A percentile compares a stretch with the other conserved stretches of the same genome.
Conservation (phyloP, 2,888 invertebrate species). For the Drosophila percnosoma region DNA sequence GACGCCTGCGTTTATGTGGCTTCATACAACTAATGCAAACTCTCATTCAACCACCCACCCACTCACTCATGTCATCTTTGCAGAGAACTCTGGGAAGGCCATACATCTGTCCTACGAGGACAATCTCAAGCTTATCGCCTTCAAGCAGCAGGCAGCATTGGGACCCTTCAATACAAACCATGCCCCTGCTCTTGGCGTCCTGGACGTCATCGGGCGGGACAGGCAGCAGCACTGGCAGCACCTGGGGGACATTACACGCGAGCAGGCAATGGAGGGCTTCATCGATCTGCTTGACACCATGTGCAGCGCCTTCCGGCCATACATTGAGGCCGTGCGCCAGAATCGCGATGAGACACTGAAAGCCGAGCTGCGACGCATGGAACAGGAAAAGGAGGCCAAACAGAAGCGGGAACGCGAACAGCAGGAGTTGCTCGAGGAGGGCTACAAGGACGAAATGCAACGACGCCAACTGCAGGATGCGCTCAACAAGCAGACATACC, state of each 20-base stretch:
- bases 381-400: conserved; percentile 74
- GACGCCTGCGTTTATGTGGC: conserved; percentile 30
- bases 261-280: conserved; percentile 97
- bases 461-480: conserved; percentile 96
- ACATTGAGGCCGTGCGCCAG: conserved; percentile 95
- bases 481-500: conserved; percentile 96
- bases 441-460: conserved; percentile 83
- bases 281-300: conserved; percentile 93
- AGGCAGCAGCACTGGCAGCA: conserved; percentile 97
- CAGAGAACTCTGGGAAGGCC: conserved; percentile 99
- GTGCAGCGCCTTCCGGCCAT: conserved; percentile 96
- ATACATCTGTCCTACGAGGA: conserved; percentile 97
- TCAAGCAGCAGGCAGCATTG: conserved; percentile 95
- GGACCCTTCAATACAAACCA: conserved; percentile 91
- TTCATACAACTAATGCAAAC: conserved; percentile 22
- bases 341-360: conserved; percentile 93
- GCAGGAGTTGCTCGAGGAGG: conserved; percentile 77
- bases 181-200: conserved; percentile 93
- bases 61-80: conserved; percentile 8
- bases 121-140: conserved; percentile 95
- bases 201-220: conserved; percentile 98
- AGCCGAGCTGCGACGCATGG: conserved; percentile 83
- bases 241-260: conserved; percentile 92
- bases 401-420: conserved; percentile 76
- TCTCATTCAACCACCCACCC: background rate